Percentiles rank a stretch among this genome's conserved stretches.
Conservation (phyloP, 2,113 vertebrate genomes). For the Pampusana beccarii region DNA sequence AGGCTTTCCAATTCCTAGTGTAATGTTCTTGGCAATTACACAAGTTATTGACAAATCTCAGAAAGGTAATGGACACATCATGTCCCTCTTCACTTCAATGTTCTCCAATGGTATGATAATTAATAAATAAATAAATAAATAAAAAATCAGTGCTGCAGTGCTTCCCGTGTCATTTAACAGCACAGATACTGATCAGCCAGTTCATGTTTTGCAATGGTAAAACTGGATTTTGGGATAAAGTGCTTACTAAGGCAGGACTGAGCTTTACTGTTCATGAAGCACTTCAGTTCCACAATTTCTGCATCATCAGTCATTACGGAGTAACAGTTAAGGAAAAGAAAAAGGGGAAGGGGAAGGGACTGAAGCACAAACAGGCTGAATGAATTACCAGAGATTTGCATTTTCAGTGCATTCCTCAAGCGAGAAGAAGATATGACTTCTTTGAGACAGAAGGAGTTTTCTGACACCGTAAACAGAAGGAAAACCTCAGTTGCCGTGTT, state of each 20-base stretch:
- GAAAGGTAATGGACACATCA: fast-evolving
- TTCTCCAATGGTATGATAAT: fast-evolving
- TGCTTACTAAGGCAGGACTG: not conserved
- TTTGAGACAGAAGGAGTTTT: not conserved
- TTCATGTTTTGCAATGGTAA: not conserved
- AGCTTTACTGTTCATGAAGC: not conserved
- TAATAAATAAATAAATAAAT: not conserved
- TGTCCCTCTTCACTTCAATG: not conserved
- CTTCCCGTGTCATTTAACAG: not conserved
- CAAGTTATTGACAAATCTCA: not conserved
- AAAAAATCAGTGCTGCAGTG: not conserved
- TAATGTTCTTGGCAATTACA: no score
- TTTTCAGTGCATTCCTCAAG: not conserved
- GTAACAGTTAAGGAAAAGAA: not conserved
- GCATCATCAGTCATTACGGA: not conserved
- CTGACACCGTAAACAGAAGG: not conserved
- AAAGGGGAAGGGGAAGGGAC: no score
- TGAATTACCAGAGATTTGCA: not conserved
- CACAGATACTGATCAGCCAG: not conserved
- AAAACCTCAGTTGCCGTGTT: not conserved
- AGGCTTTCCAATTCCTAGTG: not conserved
- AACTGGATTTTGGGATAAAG: not conserved
- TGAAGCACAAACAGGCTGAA: not conserved
- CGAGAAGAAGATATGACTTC: not conserved
- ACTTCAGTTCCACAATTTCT: not conserved